Evolutionary conservation across 37 sponge, comb jelly and placozoan genomes (phyloP), one percentile per base, ranked within the genome.

Genomic region (Oopsacas minuta): DNA sequence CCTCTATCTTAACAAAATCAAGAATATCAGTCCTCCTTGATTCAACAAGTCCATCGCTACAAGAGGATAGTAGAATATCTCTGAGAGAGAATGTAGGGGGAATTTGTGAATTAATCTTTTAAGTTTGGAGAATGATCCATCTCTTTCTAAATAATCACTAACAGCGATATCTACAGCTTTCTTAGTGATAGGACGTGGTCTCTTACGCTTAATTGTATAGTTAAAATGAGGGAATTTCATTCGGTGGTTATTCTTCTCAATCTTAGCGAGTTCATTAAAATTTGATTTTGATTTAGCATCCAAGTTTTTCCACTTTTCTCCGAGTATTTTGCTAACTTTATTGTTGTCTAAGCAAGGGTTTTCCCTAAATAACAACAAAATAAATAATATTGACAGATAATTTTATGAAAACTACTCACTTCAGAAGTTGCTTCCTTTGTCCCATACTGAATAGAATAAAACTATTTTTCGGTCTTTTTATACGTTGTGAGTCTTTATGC

Each of bases 371-470:
- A 3, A 61, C 32, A 61, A 12, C 30, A 25, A 20, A 61, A n/a
- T 32, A 61, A n/a, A n/a, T n/a, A n/a, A n/a, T n/a, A n/a, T n/a
- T n/a, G n/a, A n/a, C n/a, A n/a, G n/a, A n/a, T n/a, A n/a, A n/a
- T n/a, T n/a, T n/a, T n/a, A n/a, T n/a, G 49, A 15, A 42, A 15
- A 42, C 15, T 42, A 61, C 17, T 25, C 5, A 3, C 75, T 61
- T 46, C 22, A 61, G 22, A 3, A 61, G 75, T 34, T 61, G 75
- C 75, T 61, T 61, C 75, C 75, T 25, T 12, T 61, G 75, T 3
- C 75, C 75, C 75, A 61, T 61, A 34, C 75, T 61, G 75, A 61
- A 61, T 3, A 61, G 75, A 61, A 61, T 61, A n/a, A 61, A 61
- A 34, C 75, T 61, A 34, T 61, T 61, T 34, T 61, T 61, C 32